Percentiles rank a stretch among this genome's conserved stretches.
Evolutionary conservation across 2,797 vertebrate genomes (phyloP).

Genomic region (Dermochelys coriacea): DNA sequence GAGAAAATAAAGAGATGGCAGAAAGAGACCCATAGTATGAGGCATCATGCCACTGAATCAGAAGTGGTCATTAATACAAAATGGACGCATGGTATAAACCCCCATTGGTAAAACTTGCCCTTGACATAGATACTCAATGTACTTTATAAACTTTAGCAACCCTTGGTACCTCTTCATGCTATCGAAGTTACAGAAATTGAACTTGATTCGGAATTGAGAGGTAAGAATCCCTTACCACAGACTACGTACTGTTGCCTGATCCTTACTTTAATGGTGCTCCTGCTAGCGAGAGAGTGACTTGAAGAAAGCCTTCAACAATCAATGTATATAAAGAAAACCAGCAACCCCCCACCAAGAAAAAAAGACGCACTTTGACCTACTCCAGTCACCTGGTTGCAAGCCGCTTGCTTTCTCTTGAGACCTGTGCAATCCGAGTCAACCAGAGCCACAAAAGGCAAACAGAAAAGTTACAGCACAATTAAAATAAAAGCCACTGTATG

Average conservation of each 20-base stretch:
- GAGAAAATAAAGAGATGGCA: not conserved
- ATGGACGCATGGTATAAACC: not conserved
- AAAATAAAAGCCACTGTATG: constrained; percentile 59
- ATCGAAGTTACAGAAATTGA: not conserved
- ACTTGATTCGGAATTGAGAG: not conserved
- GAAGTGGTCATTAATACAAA: not conserved
- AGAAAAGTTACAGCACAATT: constrained; percentile 61
- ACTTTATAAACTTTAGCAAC: not conserved
- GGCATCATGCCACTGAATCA: not conserved
- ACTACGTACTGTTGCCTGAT: not conserved
- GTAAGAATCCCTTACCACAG: not conserved
- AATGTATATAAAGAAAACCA: not conserved
- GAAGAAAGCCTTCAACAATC: constrained; percentile 36
- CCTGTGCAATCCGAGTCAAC: not conserved
- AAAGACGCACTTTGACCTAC: constrained; percentile 31
- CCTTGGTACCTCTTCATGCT: not conserved
- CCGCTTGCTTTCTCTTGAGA: not conserved
- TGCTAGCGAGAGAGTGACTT: not conserved
- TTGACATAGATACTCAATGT: not conserved
- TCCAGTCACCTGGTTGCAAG: constrained; percentile 45
- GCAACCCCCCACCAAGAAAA: constrained; percentile 25
- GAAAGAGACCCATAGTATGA: not conserved
- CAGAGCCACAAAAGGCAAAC: constrained; percentile 48
- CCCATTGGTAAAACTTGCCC: not conserved
- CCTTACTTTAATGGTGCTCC: not conserved